A percentile compares a stretch with the other conserved stretches of the same genome.
These are phyloP conservation scores for Agrochola circellaris DNA, from an alignment of 2,888 invertebrate genomes.

Conservation along the genomic window DNA sequence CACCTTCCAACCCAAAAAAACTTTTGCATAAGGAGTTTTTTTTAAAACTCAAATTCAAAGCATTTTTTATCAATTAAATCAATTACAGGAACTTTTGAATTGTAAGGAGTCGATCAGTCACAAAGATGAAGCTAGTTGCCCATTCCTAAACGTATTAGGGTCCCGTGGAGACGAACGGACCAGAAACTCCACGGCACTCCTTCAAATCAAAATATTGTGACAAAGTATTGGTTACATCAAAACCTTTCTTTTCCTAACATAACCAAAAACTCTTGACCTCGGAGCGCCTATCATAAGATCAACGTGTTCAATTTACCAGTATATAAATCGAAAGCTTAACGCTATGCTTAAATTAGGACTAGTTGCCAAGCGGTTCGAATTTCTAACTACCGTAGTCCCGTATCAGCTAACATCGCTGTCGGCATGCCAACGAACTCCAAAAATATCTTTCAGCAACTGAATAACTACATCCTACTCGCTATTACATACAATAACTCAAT, in stretches of 20 bases:
- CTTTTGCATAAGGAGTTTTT: no score
- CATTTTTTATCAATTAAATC: no score
- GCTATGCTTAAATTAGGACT: neutral
- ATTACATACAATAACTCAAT: constrained; percentile 20
- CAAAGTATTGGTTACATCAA: no score
- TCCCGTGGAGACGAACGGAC: no score
- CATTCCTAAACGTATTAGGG: no score
- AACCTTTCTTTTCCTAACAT: neutral
- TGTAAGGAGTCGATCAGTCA: no score
- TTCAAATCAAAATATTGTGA: no score
- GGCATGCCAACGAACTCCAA: neutral
- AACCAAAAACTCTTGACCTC: neutral
- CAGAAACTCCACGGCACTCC: no score
- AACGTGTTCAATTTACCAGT: neutral
- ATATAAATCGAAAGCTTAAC: neutral
- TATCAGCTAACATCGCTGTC: neutral
- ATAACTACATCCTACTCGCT: neutral
- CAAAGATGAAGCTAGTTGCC: no score
- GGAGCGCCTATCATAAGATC: neutral
- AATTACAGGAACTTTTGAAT: no score
- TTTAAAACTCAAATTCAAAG: no score
- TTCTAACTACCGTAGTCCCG: neutral
- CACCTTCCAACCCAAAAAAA: no score
- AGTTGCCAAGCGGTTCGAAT: neutral
- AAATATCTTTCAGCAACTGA: neutral